Conservation (phyloP, 2,113 vertebrate species). For the Ailurus styani region DNA sequence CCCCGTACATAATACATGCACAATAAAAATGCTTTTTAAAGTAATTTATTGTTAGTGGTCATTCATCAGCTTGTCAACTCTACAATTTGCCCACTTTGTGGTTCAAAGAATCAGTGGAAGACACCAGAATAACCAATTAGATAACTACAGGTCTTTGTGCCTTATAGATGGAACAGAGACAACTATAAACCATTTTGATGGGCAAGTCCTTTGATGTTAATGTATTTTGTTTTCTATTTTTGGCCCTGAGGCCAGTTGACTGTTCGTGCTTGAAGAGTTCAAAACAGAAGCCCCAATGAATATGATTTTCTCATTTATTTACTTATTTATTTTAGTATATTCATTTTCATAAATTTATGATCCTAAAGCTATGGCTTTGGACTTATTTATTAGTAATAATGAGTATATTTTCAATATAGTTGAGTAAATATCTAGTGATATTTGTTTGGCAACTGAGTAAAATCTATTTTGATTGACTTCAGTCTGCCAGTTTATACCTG, state of each 20-base stretch:
- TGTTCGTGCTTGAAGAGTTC: neutral
- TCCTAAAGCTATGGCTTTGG: neutral
- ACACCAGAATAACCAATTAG: neutral
- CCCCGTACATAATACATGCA: neutral
- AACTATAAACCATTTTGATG: neutral
- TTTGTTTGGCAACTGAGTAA: conserved; percentile 1
- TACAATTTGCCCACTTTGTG: neutral
- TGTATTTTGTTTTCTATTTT: conserved; percentile 8
- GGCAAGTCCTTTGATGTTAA: neutral
- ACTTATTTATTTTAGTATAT: neutral
- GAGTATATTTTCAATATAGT: neutral
- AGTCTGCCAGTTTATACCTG: neutral
- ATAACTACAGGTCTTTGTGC: neutral
- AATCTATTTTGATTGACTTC: conserved; percentile 10
- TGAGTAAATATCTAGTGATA: conserved; percentile 1
- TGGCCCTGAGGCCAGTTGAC: neutral
- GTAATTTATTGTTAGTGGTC: neutral
- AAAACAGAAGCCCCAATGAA: neutral
- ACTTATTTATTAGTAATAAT: neutral
- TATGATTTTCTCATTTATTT: neutral
- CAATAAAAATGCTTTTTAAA: neutral
- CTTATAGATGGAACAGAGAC: neutral
- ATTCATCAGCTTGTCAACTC: neutral
- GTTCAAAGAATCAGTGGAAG: neutral
- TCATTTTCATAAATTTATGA: neutral